These are phyloP conservation scores for Thera britannica DNA, from an alignment of 2,888 invertebrate species.

Conservation along the genomic window DNA sequence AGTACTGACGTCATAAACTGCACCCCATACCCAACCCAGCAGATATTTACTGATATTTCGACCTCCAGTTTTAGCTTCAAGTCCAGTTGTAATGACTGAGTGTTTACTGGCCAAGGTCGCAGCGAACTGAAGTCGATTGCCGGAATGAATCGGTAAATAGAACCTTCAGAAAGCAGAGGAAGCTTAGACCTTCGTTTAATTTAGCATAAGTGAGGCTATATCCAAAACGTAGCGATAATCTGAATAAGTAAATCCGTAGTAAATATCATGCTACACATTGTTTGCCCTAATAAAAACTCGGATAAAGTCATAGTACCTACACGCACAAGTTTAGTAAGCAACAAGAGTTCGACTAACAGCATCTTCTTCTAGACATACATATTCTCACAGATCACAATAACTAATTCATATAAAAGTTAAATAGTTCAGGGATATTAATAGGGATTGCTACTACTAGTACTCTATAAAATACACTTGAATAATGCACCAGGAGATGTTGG, in stretches of 20 bases:
- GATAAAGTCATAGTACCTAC: no score
- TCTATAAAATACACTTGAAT: no score
- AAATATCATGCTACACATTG: no score
- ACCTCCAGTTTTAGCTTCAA: conserved; percentile 44
- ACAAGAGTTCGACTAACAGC: background rate
- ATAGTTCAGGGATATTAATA: no score
- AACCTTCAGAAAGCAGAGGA: conserved; percentile 13
- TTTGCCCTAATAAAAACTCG: no score
- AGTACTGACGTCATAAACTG: conserved; percentile 24
- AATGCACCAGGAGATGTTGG: no score
- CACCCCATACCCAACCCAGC: conserved; percentile 29
- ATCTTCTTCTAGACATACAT: no score
- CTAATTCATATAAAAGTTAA: no score
- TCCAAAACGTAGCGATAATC: background rate
- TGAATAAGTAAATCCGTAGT: background rate
- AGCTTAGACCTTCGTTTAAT: conserved; percentile 4
- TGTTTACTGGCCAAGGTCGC: conserved; percentile 66
- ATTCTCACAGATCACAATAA: no score
- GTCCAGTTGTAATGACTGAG: conserved; percentile 52
- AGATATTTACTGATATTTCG: conserved; percentile 28
- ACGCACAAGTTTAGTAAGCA: no score
- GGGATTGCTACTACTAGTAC: no score
- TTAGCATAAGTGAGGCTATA: background rate
- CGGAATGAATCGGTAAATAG: conserved; percentile 19
- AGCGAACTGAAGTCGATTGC: conserved; percentile 27